Evolutionary conservation across 92 coral and sea anemone genomes (phyloP).

Genomic region (Paragorgia papillata): DNA sequence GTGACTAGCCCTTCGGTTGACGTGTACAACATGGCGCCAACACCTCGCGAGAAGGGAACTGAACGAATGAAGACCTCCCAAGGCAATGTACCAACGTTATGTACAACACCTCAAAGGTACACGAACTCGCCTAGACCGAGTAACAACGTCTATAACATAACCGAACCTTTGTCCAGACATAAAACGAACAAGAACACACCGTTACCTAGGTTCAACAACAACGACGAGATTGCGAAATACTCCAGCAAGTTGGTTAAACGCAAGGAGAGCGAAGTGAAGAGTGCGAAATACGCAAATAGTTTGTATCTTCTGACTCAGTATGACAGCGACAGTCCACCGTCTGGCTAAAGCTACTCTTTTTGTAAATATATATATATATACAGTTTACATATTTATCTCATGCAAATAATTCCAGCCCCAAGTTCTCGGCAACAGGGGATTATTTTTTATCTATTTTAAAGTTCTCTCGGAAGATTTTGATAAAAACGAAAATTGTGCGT

Average conservation of each 20-base stretch:
- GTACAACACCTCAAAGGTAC: not conserved
- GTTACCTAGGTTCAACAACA: constrained; percentile 7
- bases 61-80: not conserved
- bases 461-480: not conserved
- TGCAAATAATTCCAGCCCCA: not conserved
- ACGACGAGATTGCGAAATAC: constrained; percentile 11
- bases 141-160: not conserved
- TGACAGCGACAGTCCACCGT: constrained; percentile 80
- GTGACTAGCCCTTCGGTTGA: not conserved
- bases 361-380: not conserved
- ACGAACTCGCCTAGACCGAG: not conserved
- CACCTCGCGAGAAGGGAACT: not conserved
- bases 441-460: not conserved
- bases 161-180: not conserved
- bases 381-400: not conserved
- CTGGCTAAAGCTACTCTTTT: not conserved
- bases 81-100: not conserved
- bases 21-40: too few species aligned
- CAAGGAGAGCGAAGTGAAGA: not conserved
- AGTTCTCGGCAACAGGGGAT: not conserved
- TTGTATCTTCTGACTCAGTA: constrained; percentile 62
- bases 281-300: not conserved
- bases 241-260: constrained; percentile 3
- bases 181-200: not conserved
- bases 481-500: not conserved